A percentile compares a stretch with the other conserved stretches of the same genome.
These are phyloP conservation scores for Myiotriccus ornatus DNA, from an alignment of 2,797 vertebrate genomes.

Conservation along the genomic window DNA sequence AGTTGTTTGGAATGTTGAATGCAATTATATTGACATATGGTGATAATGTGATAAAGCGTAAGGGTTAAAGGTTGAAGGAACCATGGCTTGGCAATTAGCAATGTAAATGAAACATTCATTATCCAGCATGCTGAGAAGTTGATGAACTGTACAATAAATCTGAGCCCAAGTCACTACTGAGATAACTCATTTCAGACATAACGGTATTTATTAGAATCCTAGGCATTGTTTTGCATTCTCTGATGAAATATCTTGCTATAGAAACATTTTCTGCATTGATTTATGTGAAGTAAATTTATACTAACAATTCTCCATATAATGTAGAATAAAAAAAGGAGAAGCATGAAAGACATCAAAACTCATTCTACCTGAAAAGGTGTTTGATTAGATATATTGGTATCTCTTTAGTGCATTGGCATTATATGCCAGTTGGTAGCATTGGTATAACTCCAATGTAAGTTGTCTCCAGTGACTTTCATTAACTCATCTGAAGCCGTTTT, in stretches of 20 bases:
- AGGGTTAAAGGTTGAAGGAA: constrained; percentile 84
- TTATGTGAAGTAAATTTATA: constrained; percentile 41
- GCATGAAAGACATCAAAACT: not conserved
- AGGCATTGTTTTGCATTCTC: constrained; percentile 67
- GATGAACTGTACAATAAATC: constrained; percentile 98
- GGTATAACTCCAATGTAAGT: not conserved
- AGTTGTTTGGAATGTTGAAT: constrained; percentile 76
- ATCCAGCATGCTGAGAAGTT: constrained; percentile 96
- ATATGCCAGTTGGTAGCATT: not conserved
- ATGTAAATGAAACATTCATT: constrained; percentile 96
- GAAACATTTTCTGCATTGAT: constrained; percentile 52
- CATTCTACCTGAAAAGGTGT: not conserved
- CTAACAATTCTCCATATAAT: not conserved
- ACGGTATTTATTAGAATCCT: constrained; percentile 77
- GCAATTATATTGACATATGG: constrained; percentile 85
- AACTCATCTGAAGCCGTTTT: not conserved
- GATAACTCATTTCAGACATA: constrained; percentile 87
- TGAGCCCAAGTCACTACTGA: constrained; percentile 90
- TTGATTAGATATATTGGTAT: not conserved
- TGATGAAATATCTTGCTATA: constrained; percentile 47
- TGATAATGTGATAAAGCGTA: constrained; percentile 82
- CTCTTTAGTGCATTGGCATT: not conserved
- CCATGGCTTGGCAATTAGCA: constrained; percentile 86
- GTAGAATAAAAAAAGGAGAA: not conserved
- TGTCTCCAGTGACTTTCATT: not conserved